These are phyloP conservation scores for Mareca strepera DNA, from an alignment of 2,797 vertebrate genomes.

Conservation along the genomic window DNA sequence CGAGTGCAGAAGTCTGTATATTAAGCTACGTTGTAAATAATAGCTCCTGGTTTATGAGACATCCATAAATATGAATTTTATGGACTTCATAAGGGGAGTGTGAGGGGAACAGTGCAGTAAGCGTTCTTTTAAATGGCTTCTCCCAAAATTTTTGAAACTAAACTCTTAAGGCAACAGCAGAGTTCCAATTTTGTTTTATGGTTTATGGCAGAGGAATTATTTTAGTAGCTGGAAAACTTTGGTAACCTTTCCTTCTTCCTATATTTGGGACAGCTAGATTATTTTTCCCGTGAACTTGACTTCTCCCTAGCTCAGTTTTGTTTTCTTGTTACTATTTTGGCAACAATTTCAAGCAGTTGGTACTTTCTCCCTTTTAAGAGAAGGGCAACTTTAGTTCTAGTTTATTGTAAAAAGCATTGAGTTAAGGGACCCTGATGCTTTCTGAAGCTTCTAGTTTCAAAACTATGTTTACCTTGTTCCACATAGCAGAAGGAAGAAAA, in stretches of 20 bases:
- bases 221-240: not conserved
- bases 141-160: not conserved
- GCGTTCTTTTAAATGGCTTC: not conserved
- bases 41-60: not conserved
- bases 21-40: not conserved
- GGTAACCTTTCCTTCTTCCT: not conserved
- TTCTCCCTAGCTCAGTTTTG: not conserved
- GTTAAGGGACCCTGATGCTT: not conserved
- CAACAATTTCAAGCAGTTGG: not conserved
- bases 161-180: not conserved
- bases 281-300: not conserved
- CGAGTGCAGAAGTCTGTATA: not conserved
- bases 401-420: not conserved
- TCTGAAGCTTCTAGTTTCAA: not conserved
- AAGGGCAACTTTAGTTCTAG: not conserved
- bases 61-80: not conserved
- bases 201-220: not conserved
- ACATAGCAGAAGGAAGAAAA: not conserved
- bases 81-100: not conserved
- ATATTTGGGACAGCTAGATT: not conserved
- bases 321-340: not conserved
- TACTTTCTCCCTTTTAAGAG: not conserved
- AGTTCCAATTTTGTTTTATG: not conserved
- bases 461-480: not conserved
- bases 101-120: not conserved